A percentile compares a stretch with the other conserved stretches of the same genome.
phyloP scores from a whole-genome alignment of 2,797 vertebrate species.

The Gobio occitaniae region DNA sequence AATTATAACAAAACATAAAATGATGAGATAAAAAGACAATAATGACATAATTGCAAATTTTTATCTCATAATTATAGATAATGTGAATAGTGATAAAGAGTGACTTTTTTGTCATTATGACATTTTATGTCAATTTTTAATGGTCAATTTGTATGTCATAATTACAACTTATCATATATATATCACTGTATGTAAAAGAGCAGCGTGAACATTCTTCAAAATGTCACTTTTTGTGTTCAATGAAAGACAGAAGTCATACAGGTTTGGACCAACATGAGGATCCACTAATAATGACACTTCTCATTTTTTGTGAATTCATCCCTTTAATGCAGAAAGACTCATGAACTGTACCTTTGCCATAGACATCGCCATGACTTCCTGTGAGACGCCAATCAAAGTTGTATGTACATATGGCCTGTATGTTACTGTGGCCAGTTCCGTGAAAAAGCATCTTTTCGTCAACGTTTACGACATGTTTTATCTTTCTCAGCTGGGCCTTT shows the following conservation, averaged over 20 bases:
- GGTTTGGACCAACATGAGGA: not conserved
- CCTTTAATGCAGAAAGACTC: not conserved
- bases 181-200: not conserved
- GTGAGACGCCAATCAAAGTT: conserved; percentile 98
- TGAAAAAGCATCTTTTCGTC: conserved; percentile 97
- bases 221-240: not conserved
- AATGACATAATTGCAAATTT: not conserved
- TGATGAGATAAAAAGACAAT: not conserved
- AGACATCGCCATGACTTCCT: conserved; percentile 91
- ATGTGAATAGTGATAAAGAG: not conserved
- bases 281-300: not conserved
- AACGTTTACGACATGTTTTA: conserved; percentile 85
- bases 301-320: not conserved
- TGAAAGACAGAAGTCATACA: not conserved
- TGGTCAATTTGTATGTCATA: not conserved
- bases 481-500: conserved; percentile 93
- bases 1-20: not conserved
- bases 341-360: conserved; percentile 89
- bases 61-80: not conserved
- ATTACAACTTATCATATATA: not conserved
- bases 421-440: conserved; percentile 93
- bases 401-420: conserved; percentile 96
- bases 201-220: not conserved
- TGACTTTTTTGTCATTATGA: not conserved
- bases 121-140: not conserved